Evolutionary conservation across 2,888 invertebrate species (phyloP), one percentile per base, ranked within the genome.

Genomic region (Ferrisia virgata): DNA sequence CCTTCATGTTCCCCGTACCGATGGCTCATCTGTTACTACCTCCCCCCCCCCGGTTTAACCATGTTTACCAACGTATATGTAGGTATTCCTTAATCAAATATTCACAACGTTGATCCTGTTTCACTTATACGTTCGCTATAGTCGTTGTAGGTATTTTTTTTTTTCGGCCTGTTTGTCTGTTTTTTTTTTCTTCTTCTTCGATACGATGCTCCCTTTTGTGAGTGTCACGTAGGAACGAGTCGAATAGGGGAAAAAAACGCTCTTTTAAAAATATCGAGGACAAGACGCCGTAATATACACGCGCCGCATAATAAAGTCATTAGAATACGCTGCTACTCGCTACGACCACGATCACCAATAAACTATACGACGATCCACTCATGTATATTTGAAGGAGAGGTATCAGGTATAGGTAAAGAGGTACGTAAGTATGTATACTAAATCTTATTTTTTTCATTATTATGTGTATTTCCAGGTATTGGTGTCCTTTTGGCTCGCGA

Each of bases 251-350:
- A 9, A 64, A 28, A 64, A 64, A 64, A 64, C 64, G 28, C 28
- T 64, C 13, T 64, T 64, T 64, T 28, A 31, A 28, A 28, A 25
- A 28, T 64, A 64, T 64, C 64, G 64, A 64, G 64, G 64, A 31
- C 64, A 28, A 64, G 28, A 64, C 28, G 64, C n/a, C 64, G 31
- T 64, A 64, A 64, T 64, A 64, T 15, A 64, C 64, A 31, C 64
- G 64, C 64, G 28, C 64, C 64, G 64, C 64, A 64, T 64, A 64
- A 64, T 64, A 64, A 64, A 64, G 64, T 28, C 64, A 64, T 64
- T 64, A 64, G 28, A 64, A 64, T 64, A 64, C n/a, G 64, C 28
- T 28, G 53, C 13, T 8, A 11, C 40, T 40, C 53, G 53, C 22
- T 22, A 9, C 18, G 6, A 2, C 22, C 0, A 18, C 53, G 53